Evolutionary conservation across 2,113 vertebrate genomes (phyloP), one percentile per base, ranked within the genome.

Genomic region (Pseudonaja textilis): DNA sequence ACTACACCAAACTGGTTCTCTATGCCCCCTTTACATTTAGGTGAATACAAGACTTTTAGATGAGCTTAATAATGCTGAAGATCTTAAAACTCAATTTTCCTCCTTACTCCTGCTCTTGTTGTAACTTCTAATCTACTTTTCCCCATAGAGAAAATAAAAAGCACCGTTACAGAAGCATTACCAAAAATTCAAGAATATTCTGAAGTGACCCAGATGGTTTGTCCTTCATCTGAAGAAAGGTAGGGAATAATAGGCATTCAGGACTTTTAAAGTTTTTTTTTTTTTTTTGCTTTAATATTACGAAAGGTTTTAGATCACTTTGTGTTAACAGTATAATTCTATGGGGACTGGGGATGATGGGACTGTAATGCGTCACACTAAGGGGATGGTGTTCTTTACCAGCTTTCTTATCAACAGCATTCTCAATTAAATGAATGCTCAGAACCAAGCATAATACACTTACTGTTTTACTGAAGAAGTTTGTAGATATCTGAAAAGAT

Each of bases 131-230:
- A 56, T 57, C 34, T 93, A 1, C 26, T 91, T 59, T 1, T 95
- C 55, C 34, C 3, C 7, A 39, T 50, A 97, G 98, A 92, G 4
- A 5, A 0, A 23, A 95, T 91, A 89, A 92, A 87, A 56, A 95
- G 88, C 7, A 10, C 18, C 4, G 0, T 0, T 61, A 88, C 34
- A 45, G 96, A 50, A 29, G 29, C 34, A 0, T 64, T 98, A 90
- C 90, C 47, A 52, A 94, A 95, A 93, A 96, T 98, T 20, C 74
- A 81, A 0, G 98, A 98, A 95, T 93, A 64, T 0, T 26, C n/a
- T 6, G 96, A 97, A 89, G 50, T 29, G 29, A 59, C 57, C 14
- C 2, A 54, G 34, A 89, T 1, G 50, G 93, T 20, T 6, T 23
- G n/a, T 29, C 0, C 50, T 61, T 90, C 88, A 0, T 22, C 2